Conservation (phyloP, 2,113 vertebrate genomes). For the Octodon degus region DNA sequence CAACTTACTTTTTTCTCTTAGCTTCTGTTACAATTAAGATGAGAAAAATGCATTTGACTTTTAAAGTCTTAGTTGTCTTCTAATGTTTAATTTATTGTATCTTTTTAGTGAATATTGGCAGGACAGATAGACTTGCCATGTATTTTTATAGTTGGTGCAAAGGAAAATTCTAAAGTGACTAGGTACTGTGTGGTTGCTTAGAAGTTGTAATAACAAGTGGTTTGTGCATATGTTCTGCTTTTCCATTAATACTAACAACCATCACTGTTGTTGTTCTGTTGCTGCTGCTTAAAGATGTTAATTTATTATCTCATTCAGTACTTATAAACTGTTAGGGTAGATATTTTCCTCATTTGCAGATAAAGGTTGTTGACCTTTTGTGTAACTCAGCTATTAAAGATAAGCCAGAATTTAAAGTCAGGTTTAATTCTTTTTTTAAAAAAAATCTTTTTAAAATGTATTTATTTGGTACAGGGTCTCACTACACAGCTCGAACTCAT, state of each 20-base stretch:
- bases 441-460: no score
- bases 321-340: background rate
- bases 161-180: slow-evolving; percentile 15
- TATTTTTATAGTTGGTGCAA: slow-evolving; percentile 32
- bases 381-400: background rate
- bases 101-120: slow-evolving; percentile 41
- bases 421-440: no score
- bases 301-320: background rate
- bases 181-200: background rate
- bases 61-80: slow-evolving; percentile 49
- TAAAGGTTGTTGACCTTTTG: background rate
- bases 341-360: background rate
- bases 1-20: background rate
- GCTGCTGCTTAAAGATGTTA: background rate
- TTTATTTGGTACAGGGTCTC: no score
- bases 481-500: no score
- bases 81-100: slow-evolving; percentile 34
- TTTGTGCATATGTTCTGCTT: background rate
- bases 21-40: background rate
- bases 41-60: slow-evolving; percentile 41
- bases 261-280: background rate
- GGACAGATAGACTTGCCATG: background rate
- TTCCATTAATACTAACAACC: background rate
- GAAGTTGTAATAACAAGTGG: background rate
- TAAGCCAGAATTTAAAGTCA: background rate